Base-by-base conservation (phyloP, 2,113 vertebrate species). In the Octodon degus region DNA sequence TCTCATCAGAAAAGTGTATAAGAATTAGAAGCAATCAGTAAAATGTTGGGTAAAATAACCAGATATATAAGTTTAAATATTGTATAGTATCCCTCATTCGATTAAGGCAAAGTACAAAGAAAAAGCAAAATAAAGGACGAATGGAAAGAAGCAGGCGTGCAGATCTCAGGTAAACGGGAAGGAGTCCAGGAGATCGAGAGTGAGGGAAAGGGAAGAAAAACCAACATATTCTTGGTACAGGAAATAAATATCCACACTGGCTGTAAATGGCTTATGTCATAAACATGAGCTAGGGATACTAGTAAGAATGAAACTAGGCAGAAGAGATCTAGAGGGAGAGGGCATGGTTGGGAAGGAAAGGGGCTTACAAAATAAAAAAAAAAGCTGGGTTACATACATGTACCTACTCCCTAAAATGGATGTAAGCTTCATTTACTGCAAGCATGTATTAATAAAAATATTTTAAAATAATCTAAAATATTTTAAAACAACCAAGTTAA, bases 1-100 rank as follows among this genome's bases (percentile, higher is more conserved):
- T 91, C 20, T 88, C 86, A 60, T 80, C 20, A 67, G 43, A 95
- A 91, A 53, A 82, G 19, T 43, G 34, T 90, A 84, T 91, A 96
- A 85, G 53, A 43, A 68, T 63, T 40, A 91, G 43, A 90, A 80
- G 13, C 30, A 80, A 32, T 91, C 4, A 77, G 68, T 19, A 50
- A 16, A 17, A 32, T 79, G 25, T 17, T 17, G 43, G 14, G 1
- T 43, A 40, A 76, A 76, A 76, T 76, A 76, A 43, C 43, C 22
- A 27, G 22, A 43, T 12, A 19, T n/a, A 27, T 5, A 76, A 24
- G 11, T 10, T 43, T 76, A 43, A 76, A 43, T 43, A n/a, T 3
- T 70, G 17, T 37, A 76, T 25, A 11, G 10, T 14, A 43, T 27
- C 22, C 24, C 37, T 76, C 40, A 27, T 76, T 76, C 43, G 72